Evolutionary conservation across 2,797 vertebrate genomes (phyloP).

Genomic region (Anabas testudineus): DNA sequence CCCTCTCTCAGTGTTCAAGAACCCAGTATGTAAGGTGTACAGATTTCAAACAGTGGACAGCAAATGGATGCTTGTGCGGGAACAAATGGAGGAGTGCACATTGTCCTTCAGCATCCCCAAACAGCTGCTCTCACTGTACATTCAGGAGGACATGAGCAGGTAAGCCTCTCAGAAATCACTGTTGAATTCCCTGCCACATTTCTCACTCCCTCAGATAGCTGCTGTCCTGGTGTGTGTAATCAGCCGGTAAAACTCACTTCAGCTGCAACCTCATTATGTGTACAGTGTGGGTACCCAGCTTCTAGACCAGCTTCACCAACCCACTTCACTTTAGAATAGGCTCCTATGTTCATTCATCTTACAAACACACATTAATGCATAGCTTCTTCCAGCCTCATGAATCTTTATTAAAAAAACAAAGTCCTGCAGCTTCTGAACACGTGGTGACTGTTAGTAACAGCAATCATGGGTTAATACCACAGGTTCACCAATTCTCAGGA

Average conservation of each 20-base stretch:
- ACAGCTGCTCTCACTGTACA: conserved; percentile 92
- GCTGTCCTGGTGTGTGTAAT: conserved; percentile 12
- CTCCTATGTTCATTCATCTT: conserved; percentile 32
- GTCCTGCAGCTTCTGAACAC: neutral
- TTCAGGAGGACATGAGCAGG: conserved; percentile 95
- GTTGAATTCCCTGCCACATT: conserved; percentile 4
- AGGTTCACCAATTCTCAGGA: neutral
- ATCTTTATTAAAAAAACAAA: neutral
- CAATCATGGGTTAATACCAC: neutral
- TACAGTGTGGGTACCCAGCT: conserved; percentile 21
- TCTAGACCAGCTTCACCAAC: conserved; percentile 13
- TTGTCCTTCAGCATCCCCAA: conserved; percentile 95
- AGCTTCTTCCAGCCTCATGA: neutral
- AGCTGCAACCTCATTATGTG: conserved; percentile 19
- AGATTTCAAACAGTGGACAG: conserved; percentile 95
- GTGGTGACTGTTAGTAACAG: neutral
- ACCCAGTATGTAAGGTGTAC: conserved; percentile 94
- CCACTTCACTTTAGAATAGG: conserved; percentile 68
- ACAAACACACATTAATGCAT: conserved; percentile 14
- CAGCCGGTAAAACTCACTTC: conserved; percentile 25
- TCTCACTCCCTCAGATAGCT: conserved; percentile 22
- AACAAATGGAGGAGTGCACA: conserved; percentile 96
- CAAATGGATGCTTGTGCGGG: conserved; percentile 95
- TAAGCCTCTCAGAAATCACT: conserved; percentile 70
- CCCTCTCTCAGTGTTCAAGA: conserved; percentile 89